Evolutionary conservation across 2,888 invertebrate genomes (phyloP), one percentile per base, ranked within the genome.

Genomic region (Philopedon plagiatum): DNA sequence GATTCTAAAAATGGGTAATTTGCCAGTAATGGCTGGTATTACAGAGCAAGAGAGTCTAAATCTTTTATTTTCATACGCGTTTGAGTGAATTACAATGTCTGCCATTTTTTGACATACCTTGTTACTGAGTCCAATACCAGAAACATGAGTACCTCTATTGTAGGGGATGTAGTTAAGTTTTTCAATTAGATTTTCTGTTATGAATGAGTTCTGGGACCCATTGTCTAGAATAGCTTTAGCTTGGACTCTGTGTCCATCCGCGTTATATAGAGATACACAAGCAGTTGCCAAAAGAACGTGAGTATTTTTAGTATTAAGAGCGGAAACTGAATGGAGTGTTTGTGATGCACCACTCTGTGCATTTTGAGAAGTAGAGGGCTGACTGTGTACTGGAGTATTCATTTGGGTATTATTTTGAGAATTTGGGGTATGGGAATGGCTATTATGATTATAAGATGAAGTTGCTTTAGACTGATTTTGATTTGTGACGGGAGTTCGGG

Each of bases 181-280:
- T 54, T 56, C 21, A 9, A 51, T 61, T 23, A 74, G 56, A 51
- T 39, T 32, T 57, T 66, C 13, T 9, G 70, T 70, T 1, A 74
- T 74, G 51, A 71, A 74, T 2, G 74, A 71, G 4, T 58, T 66
- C 66, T 75, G 75, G 37, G 70, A 70, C 4, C 66, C 74, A 26
- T 32, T 49, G 56, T 74, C 70, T 46, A 74, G 29, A n/a, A 74
- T 32, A 7, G 68, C 74, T 21, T 32, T 37, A 18, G 46, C 74
- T 11, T 21, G n/a, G 3, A 71, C 29, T 15, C 18, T 8, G 4
- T 67, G 11, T 9, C 57, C 49, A n/a, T 46, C n/a, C 13, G 13
- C 15, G 15, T 61, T 13, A 49, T 56, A 66, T 7, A 74, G 29
- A 5, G 34, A 62, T 5, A 74, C 60, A 7, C 21, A 21, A 1